Evolutionary conservation across 2,113 vertebrate species (phyloP).

Genomic region (Ochotona princeps): DNA sequence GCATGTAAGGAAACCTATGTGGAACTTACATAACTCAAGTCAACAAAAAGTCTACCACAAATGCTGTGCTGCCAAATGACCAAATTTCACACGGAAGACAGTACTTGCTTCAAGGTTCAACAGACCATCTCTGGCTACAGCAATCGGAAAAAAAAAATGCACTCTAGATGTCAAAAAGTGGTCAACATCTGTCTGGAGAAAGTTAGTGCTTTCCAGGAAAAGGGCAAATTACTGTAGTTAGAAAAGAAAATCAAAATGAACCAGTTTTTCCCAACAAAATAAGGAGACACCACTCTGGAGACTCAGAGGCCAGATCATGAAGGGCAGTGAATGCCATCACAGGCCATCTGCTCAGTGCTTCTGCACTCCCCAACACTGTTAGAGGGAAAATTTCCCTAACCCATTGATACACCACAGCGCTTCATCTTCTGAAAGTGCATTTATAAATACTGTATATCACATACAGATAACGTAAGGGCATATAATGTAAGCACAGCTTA

Average conservation of each 20-base stretch:
- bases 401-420: neutral
- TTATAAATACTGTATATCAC: conserved; percentile 33
- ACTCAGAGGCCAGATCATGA: neutral
- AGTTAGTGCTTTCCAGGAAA: conserved; percentile 28
- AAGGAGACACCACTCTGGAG: neutral
- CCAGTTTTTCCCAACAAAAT: conserved; percentile 43
- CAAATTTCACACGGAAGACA: neutral
- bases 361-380: conserved; percentile 23
- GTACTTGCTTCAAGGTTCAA: neutral
- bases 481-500: neutral
- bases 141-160: conserved; percentile 16
- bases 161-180: neutral
- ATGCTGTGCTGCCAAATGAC: neutral
- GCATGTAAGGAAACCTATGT: conserved; percentile 7
- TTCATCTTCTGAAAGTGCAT: conserved; percentile 32
- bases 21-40: conserved; percentile 25
- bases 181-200: neutral
- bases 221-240: neutral
- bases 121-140: neutral
- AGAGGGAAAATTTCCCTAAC: conserved; percentile 6
- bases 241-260: conserved; percentile 25
- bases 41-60: neutral
- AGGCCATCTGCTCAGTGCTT: neutral
- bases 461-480: neutral
- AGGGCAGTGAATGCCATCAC: neutral